Base-by-base conservation (phyloP, 2,888 invertebrate species). In the Lepetodrilus schrolli region DNA sequence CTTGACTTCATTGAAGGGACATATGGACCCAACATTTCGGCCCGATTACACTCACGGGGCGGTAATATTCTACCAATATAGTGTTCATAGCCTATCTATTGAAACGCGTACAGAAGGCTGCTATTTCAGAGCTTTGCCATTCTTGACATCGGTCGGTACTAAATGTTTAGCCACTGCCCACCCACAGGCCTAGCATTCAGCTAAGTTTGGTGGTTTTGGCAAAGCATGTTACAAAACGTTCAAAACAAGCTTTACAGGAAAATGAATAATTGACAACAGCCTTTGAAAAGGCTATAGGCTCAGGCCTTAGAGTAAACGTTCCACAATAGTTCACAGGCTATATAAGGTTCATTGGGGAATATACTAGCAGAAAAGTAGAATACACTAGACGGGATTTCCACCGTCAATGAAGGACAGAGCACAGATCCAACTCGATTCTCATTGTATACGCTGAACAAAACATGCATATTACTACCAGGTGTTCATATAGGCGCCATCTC, bases 391-490 rank as follows among this genome's bases (percentile, higher is more conserved):
- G n/a, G n/a, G n/a, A n/a, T n/a, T n/a, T n/a, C n/a, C 30, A 58
- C 58, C 8, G 10, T 5, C 26, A 34, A 58, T 58, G 26, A 30
- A 23, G n/a, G 17, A 30, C 1, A 30, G 30, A 26, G 58, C 30
- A 13, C 10, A 30, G 34, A 34, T 30, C 10, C 51, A 34, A 23
- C 58, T 34, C 17, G 17, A 58, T 34, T 43, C 43, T 43, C 48
- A 30, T 58, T 58, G 58, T 58, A 30, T 7, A 34, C 13, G 34
- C 43, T 17, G 26, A 58, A 58, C 58, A 58, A 58, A 58, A 58
- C 48, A 30, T 5, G 23, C n/a, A 2, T 58, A 10, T 17, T 13
- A 30, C 10, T 30, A 21, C 34, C 58, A 58, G 58, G 58, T 58
- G 58, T 58, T 58, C 58, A 21, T 30, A 58, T 26, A 17, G 4